Evolutionary conservation across 2,113 vertebrate species (phyloP).

Genomic region (Platysternon megacephalum): DNA sequence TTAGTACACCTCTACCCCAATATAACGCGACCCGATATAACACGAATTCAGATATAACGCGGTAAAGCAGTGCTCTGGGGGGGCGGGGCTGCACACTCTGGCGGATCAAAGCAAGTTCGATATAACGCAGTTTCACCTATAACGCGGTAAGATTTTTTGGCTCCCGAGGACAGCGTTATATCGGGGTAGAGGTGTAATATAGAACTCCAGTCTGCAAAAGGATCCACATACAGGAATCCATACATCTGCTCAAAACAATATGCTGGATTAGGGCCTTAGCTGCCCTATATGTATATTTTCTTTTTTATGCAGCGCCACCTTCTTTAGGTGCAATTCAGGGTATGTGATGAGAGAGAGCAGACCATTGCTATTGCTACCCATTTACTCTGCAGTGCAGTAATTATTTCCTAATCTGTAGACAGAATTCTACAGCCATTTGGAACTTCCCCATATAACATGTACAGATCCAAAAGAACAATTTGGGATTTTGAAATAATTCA

Average conservation of each 20-base stretch:
- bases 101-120: too few species aligned
- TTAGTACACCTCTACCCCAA: not conserved
- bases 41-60: too few species aligned
- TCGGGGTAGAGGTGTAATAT: not conserved
- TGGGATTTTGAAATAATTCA: constrained; percentile 70
- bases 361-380: not conserved
- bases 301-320: not conserved
- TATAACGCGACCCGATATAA: too few species aligned
- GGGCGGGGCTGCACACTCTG: too few species aligned
- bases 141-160: too few species aligned
- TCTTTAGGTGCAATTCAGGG: not conserved
- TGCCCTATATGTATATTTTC: not conserved
- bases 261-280: not conserved
- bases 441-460: constrained; percentile 35
- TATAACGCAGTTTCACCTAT: too few species aligned
- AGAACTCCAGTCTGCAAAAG: not conserved
- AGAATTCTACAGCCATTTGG: constrained; percentile 62
- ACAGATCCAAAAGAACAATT: constrained; percentile 59
- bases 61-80: too few species aligned
- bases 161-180: too few species aligned
- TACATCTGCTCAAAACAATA: not conserved
- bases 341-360: not conserved
- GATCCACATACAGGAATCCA: not conserved
- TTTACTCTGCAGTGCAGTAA: constrained; percentile 46
- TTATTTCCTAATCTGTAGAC: constrained; percentile 65